Evolutionary conservation across 2,113 vertebrate genomes (phyloP).

Genomic region (Xerus inauris): DNA sequence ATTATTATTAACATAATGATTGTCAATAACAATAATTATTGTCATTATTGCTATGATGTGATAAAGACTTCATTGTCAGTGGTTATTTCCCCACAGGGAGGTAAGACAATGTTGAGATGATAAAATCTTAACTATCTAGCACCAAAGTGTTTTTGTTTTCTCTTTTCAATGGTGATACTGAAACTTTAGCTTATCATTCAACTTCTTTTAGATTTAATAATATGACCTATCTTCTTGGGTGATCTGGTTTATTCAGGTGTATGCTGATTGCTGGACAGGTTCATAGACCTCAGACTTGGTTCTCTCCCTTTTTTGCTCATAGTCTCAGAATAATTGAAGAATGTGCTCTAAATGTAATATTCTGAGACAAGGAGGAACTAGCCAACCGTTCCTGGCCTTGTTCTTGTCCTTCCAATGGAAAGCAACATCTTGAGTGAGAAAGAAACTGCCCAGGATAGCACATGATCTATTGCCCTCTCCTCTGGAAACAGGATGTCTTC

Average conservation of each 20-base stretch:
- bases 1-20: neutral
- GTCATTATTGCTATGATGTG: neutral
- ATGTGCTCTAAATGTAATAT: neutral
- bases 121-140: neutral
- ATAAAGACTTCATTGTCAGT: neutral
- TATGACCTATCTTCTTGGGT: neutral
- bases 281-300: neutral
- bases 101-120: neutral
- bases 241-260: neutral
- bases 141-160: neutral
- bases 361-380: neutral
- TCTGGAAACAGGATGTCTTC: neutral
- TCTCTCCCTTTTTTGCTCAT: neutral
- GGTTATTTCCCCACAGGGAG: neutral
- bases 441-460: neutral
- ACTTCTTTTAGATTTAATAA: neutral
- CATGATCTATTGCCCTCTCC: neutral
- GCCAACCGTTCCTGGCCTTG: neutral
- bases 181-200: neutral
- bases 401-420: neutral
- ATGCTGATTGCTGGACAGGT: neutral
- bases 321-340: neutral
- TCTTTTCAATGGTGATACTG: neutral
- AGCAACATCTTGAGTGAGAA: neutral
- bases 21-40: neutral